phyloP scores from a whole-genome alignment of 37 sponge, comb jelly and placozoan genomes.

The Corticium candelabrum region DNA sequence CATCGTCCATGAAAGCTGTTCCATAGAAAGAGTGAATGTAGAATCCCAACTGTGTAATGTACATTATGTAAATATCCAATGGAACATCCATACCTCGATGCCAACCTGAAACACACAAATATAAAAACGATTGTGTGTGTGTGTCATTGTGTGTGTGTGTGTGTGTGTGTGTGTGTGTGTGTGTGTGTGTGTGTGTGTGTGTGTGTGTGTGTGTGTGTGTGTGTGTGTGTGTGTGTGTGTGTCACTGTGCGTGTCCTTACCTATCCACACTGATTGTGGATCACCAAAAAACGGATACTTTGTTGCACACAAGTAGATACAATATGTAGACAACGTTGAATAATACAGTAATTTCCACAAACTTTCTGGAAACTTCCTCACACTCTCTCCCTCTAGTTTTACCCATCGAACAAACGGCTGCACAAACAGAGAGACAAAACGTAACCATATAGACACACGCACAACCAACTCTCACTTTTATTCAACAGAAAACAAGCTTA shows the following conservation, averaged over 20 bases:
- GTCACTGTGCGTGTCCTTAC: not conserved
- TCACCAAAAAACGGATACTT: not conserved
- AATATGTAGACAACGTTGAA: not conserved
- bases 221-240: too few relatives aligned
- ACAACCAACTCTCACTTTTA: too few relatives aligned
- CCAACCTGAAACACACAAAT: not conserved
- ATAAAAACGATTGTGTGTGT: not conserved
- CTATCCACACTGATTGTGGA: not conserved
- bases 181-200: too few relatives aligned
- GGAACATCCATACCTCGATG: not conserved
- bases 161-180: too few relatives aligned
- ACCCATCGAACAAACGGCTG: not conserved
- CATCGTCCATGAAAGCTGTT: not conserved
- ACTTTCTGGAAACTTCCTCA: not conserved
- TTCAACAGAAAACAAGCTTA: too few relatives aligned
- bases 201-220: too few relatives aligned
- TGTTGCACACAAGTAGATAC: not conserved
- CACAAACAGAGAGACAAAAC: too few relatives aligned
- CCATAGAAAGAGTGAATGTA: not conserved
- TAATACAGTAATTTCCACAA: not conserved
- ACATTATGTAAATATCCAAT: not conserved
- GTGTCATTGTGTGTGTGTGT: not conserved
- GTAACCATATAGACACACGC: too few relatives aligned
- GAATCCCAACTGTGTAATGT: slow-evolving; percentile 1
- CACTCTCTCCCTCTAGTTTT: not conserved